Percentiles rank a stretch among this genome's conserved stretches.
Conservation (phyloP, 53 echinoderm and acorn worm species). For the Hippasteria phrygiana region DNA sequence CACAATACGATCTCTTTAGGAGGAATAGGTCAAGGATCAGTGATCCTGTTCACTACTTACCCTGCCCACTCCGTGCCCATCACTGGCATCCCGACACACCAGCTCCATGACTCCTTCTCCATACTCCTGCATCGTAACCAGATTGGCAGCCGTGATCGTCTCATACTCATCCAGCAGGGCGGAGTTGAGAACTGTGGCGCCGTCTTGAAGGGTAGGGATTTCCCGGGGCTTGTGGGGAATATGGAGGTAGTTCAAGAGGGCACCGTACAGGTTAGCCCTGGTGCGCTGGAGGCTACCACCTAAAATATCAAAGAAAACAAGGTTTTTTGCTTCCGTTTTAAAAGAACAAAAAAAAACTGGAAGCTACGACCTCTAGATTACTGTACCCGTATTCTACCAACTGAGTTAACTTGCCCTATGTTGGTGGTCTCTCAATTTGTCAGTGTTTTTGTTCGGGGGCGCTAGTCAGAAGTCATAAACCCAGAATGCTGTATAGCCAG, state of each 20-base stretch:
- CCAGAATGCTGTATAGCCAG: no score
- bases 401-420: no score
- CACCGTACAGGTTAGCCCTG: constrained; percentile 87
- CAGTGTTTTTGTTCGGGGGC: no score
- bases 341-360: no score
- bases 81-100: constrained; percentile 94
- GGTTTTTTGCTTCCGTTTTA: background rate
- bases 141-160: constrained; percentile 77
- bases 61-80: constrained; percentile 93
- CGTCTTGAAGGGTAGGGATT: constrained; percentile 73
- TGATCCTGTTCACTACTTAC: no score
- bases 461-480: no score
- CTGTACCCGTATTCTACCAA: no score
- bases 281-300: constrained; percentile 90
- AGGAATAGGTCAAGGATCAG: no score
- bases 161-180: constrained; percentile 87
- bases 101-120: constrained; percentile 89
- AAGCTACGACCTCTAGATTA: no score
- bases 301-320: constrained; percentile 30
- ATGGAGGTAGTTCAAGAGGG: constrained; percentile 91
- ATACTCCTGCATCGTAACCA: constrained; percentile 84
- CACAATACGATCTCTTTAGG: no score
- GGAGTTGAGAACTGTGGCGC: constrained; percentile 75
- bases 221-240: constrained; percentile 87
- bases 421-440: no score